Conservation (phyloP, 2,888 invertebrate genomes). For the Cheiracanthium punctorium region DNA sequence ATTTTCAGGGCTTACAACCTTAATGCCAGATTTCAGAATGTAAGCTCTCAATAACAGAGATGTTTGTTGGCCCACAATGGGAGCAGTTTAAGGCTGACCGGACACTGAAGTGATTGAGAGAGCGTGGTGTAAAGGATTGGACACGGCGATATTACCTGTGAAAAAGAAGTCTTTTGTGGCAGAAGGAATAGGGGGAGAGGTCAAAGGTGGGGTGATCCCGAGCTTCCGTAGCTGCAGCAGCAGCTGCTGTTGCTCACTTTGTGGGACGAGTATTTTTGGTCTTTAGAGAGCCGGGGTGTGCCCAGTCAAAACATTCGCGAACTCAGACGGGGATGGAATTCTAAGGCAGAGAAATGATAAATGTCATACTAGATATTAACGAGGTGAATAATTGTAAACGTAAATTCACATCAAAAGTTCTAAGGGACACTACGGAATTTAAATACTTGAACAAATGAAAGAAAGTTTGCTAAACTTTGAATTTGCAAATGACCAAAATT, state of each 20-base stretch:
- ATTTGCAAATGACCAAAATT: too few species aligned
- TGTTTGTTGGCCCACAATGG: neutral
- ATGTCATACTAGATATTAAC: too few species aligned
- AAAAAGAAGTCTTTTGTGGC: constrained; percentile 4
- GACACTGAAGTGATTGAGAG: constrained; percentile 23
- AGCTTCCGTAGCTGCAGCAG: neutral
- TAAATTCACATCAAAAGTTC: too few species aligned
- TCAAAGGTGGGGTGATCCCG: constrained; percentile 47
- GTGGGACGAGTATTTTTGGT: constrained; percentile 8
- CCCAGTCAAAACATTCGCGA: neutral
- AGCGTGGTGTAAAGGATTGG: constrained; percentile 49
- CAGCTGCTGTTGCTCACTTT: constrained; percentile 51
- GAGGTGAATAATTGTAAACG: too few species aligned
- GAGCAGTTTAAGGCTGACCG: neutral
- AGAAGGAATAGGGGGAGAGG: neutral
- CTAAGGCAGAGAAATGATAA: too few species aligned
- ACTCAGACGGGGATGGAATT: too few species aligned
- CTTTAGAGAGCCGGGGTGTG: neutral
- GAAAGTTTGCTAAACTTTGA: too few species aligned
- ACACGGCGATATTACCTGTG: constrained; percentile 8
- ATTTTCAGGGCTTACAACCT: neutral
- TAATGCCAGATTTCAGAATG: neutral
- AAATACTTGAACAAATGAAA: too few species aligned
- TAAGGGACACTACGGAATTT: too few species aligned
- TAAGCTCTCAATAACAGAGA: constrained; percentile 15